phyloP scores from a whole-genome alignment of 2,888 invertebrate species.

The Mythimna albipuncta region DNA sequence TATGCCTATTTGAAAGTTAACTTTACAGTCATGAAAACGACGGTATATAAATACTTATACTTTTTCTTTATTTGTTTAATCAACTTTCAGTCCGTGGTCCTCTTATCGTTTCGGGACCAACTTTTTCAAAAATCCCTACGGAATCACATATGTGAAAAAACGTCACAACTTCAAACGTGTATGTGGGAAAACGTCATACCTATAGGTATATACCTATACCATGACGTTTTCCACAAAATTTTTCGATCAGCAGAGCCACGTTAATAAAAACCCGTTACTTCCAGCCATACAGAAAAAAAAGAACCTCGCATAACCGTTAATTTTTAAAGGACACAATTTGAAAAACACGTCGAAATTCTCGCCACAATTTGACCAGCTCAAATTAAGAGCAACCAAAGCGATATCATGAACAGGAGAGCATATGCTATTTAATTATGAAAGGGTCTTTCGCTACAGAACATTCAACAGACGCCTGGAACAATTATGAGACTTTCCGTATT shows the following conservation, averaged over 20 bases:
- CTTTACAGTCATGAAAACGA: not conserved
- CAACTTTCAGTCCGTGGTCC: not conserved
- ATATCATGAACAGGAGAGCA: conserved; percentile 20
- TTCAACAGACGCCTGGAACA: conserved; percentile 27
- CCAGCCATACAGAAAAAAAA: not conserved
- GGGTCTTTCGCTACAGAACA: conserved; percentile 1
- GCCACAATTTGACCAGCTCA: conserved; percentile 16
- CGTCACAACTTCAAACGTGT: no score
- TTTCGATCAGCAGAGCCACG: not conserved
- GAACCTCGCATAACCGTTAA: not conserved
- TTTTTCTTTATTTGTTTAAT: not conserved
- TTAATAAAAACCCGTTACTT: not conserved
- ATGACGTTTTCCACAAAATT: no score
- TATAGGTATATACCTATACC: no score
- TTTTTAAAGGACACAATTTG: conserved; percentile 7
- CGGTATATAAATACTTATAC: no score
- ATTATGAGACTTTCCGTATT: conserved; percentile 31
- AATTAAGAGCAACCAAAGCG: conserved; percentile 20
- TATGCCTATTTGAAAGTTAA: not conserved
- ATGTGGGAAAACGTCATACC: no score
- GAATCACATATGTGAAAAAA: no score
- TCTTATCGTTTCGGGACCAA: no score
- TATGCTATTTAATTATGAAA: conserved; percentile 43
- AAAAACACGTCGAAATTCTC: conserved; percentile 9
- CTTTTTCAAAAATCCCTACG: no score